Evolutionary conservation across 2,113 vertebrate genomes (phyloP).

Genomic region (Tiliqua scincoides): DNA sequence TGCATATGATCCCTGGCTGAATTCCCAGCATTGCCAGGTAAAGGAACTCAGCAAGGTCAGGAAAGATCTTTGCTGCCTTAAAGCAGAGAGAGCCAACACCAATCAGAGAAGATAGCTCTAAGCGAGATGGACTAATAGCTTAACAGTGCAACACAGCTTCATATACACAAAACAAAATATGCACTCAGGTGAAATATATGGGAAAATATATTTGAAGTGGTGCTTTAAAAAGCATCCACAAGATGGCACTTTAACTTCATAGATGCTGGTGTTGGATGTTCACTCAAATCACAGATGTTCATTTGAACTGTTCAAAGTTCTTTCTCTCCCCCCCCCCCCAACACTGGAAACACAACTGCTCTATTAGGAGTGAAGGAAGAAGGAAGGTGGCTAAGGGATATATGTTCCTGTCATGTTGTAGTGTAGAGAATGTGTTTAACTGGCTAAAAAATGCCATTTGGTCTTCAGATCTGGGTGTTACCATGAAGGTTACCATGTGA

Average conservation of each 20-base stretch:
- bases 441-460: neutral
- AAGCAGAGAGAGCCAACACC: too few relatives aligned
- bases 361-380: neutral
- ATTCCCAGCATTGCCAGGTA: neutral
- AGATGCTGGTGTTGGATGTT: conserved; percentile 15
- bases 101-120: neutral
- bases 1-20: neutral
- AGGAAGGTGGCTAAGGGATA: conserved; percentile 13
- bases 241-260: conserved; percentile 76
- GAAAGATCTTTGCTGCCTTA: neutral
- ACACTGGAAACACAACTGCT: neutral
- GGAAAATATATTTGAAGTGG: conserved; percentile 28
- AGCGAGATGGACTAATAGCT: neutral
- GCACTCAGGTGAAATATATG: neutral
- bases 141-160: neutral
- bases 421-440: neutral
- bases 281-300: conserved; percentile 7
- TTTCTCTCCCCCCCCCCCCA: neutral
- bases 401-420: neutral
- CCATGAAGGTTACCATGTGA: conserved; percentile 1
- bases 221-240: conserved; percentile 56
- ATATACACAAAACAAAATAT: neutral
- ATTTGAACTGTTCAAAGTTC: neutral
- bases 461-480: neutral
- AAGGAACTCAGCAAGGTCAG: neutral